Conservation (phyloP, 1,140 invertebrate genomes). For the Bombus superbus region DNA sequence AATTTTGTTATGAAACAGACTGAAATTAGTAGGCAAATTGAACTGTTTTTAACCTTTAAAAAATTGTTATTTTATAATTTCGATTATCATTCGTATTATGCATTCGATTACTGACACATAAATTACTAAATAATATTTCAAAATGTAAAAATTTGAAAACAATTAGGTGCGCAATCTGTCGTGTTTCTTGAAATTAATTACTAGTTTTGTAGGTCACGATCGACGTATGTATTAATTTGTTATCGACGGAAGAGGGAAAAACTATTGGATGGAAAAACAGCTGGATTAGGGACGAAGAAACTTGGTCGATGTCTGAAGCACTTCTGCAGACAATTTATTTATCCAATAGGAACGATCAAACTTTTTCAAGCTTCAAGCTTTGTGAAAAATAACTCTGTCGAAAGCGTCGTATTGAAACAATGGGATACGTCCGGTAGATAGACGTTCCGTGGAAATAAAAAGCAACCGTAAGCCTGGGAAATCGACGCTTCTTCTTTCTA, state of each 20-base stretch:
- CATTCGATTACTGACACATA: too few species aligned
- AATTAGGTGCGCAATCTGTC: not conserved
- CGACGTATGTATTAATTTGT: not conserved
- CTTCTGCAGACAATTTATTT: not conserved
- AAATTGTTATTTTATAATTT: not conserved
- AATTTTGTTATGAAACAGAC: not conserved
- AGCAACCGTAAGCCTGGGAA: not conserved
- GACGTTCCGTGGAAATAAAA: not conserved
- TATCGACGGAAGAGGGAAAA: not conserved
- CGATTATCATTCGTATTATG: too few species aligned
- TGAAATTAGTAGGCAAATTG: not conserved
- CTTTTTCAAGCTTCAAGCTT: not conserved
- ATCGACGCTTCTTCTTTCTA: not conserved
- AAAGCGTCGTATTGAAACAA: not conserved
- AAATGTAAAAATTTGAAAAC: not conserved
- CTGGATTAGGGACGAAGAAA: not conserved
- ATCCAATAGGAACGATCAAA: not conserved
- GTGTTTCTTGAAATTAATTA: not conserved
- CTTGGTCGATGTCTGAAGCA: not conserved
- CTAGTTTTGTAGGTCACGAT: not conserved
- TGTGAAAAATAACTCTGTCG: conserved; percentile 1
- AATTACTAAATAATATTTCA: not conserved
- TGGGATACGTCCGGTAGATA: not conserved
- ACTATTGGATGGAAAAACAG: not conserved
- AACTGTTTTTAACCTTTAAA: not conserved